phyloP scores from a whole-genome alignment of 2,113 vertebrate species.

The Butastur rufipennis region DNA sequence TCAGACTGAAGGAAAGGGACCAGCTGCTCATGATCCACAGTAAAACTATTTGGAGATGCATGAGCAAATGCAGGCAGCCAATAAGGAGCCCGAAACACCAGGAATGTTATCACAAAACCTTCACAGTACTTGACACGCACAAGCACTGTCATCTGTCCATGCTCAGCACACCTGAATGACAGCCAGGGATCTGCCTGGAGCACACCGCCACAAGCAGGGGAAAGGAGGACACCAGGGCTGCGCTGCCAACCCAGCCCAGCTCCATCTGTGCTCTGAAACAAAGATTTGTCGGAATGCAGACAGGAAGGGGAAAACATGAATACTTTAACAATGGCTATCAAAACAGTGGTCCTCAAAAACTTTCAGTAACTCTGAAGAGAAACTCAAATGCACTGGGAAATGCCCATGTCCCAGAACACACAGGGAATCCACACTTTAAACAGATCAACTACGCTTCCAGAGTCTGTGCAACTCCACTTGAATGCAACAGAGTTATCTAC shows the following conservation, averaged over 20 bases:
- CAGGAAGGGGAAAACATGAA: neutral
- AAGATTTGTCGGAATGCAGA: neutral
- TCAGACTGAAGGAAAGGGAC: neutral
- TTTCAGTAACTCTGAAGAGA: neutral
- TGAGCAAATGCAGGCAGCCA: neutral
- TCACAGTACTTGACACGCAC: neutral
- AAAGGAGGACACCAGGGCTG: neutral
- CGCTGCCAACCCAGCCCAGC: neutral
- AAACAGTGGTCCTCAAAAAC: neutral
- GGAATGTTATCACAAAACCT: neutral
- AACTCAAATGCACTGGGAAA: neutral
- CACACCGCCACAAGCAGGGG: neutral
- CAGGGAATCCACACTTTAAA: neutral
- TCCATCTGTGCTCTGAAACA: neutral
- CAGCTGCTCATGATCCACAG: neutral
- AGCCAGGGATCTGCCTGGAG: neutral
- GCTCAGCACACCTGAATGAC: accelerated
- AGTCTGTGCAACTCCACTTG: neutral
- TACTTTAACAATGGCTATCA: neutral
- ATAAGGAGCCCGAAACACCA: neutral
- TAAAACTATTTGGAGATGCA: neutral
- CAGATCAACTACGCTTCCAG: neutral
- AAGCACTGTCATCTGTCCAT: neutral
- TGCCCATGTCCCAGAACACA: accelerated
- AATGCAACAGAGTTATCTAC: neutral